These are phyloP conservation scores for Colistium nudipinnis DNA, from an alignment of 2,113 vertebrate genomes.

Conservation along the genomic window DNA sequence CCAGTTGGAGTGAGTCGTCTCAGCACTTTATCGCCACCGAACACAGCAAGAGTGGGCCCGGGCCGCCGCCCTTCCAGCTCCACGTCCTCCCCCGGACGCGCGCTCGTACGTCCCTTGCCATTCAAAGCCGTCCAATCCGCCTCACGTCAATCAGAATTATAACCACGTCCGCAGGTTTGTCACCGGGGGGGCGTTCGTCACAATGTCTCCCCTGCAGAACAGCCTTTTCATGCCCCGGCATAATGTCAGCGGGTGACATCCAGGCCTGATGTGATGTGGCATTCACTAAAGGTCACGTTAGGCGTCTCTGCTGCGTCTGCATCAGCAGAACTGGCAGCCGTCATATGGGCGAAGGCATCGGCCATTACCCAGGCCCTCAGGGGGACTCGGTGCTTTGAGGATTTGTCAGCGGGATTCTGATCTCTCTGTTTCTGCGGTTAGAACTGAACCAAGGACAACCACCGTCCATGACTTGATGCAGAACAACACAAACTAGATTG, in stretches of 20 bases:
- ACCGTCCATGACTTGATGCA: constrained; percentile 13
- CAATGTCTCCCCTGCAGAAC: constrained; percentile 69
- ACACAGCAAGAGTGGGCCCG: constrained; percentile 38
- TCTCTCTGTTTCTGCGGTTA: constrained; percentile 57
- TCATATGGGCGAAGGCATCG: constrained; percentile 80
- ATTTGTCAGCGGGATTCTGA: constrained; percentile 73
- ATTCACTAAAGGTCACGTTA: constrained; percentile 84
- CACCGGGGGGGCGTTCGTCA: constrained; percentile 72
- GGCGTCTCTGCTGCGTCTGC: constrained; percentile 76
- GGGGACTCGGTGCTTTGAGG: constrained; percentile 63
- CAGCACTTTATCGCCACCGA: constrained; percentile 63
- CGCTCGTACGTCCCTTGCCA: constrained; percentile 43
- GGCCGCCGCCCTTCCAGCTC: constrained; percentile 10
- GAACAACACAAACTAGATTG: constrained; percentile 36
- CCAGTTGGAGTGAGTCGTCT: constrained; percentile 70
- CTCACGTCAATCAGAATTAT: constrained; percentile 76
- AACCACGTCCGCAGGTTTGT: constrained; percentile 72
- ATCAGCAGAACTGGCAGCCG: constrained; percentile 79
- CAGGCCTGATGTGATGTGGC: constrained; percentile 81
- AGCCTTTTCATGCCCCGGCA: constrained; percentile 79
- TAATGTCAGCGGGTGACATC: constrained; percentile 81
- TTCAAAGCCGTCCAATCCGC: constrained; percentile 57
- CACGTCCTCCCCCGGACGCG: constrained; percentile 21
- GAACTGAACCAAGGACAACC: constrained; percentile 21
- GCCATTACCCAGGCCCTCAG: constrained; percentile 74